Percentiles rank a stretch among this genome's conserved stretches.
phyloP scores from a whole-genome alignment of 2,888 invertebrate species.

The Synanthedon andrenaeformis region DNA sequence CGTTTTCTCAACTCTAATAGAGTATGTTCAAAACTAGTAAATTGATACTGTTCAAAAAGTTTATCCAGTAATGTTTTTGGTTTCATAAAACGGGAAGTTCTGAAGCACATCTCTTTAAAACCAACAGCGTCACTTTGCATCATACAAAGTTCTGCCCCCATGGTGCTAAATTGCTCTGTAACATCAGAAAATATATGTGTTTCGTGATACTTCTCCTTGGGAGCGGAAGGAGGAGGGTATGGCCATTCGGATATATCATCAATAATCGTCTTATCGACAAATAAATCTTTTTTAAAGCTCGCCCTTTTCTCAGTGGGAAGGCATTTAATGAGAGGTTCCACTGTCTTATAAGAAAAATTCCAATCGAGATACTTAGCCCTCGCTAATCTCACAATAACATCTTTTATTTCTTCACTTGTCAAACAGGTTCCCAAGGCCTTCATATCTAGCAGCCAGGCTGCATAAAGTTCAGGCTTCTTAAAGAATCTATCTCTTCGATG shows the following conservation, averaged over 20 bases:
- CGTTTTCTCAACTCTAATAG: slow-evolving; percentile 30
- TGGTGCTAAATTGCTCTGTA: neutral
- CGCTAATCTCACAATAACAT: slow-evolving; percentile 25
- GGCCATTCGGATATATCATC: slow-evolving; percentile 22
- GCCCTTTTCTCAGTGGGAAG: slow-evolving; percentile 20
- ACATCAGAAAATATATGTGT: neutral
- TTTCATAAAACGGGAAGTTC: neutral
- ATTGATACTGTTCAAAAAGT: slow-evolving; percentile 38
- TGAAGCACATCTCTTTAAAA: neutral
- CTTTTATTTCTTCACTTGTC: slow-evolving; percentile 26
- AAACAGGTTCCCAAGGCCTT: slow-evolving; percentile 26
- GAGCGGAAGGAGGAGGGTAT: slow-evolving; percentile 15
- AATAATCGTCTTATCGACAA: slow-evolving; percentile 29
- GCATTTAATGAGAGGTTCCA: slow-evolving; percentile 35
- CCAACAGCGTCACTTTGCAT: no score
- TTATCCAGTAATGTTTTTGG: slow-evolving; percentile 24
- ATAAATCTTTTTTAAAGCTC: slow-evolving; percentile 28
- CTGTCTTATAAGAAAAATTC: slow-evolving; percentile 29
- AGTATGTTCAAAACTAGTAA: slow-evolving; percentile 29
- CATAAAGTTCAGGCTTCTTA: slow-evolving; percentile 33
- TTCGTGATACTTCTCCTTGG: neutral
- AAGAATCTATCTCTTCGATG: slow-evolving; percentile 25
- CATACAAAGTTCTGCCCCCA: no score
- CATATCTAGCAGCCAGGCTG: slow-evolving; percentile 25
- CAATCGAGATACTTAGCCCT: slow-evolving; percentile 24